These are phyloP conservation scores for Falco punctatus DNA, from an alignment of 2,113 vertebrate species.

Conservation along the genomic window DNA sequence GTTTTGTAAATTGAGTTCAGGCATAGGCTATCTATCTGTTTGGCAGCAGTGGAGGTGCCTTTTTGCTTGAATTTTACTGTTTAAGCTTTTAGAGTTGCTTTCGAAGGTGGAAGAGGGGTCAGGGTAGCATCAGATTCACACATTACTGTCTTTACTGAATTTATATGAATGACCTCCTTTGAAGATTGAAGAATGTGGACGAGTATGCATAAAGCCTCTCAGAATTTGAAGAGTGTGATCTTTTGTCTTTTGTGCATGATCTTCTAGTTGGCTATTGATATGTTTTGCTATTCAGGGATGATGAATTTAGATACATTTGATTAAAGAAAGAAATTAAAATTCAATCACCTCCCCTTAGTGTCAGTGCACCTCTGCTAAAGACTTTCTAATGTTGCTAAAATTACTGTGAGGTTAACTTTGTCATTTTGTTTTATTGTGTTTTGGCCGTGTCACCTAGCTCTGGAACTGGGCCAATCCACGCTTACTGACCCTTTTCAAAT, in stretches of 20 bases:
- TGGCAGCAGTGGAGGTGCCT: conserved; percentile 77
- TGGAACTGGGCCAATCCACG: neutral
- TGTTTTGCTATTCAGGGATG: conserved; percentile 3
- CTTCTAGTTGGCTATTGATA: conserved; percentile 51
- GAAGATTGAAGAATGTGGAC: conserved; percentile 77
- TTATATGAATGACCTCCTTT: conserved; percentile 84
- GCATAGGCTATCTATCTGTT: conserved; percentile 82
- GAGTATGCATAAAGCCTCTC: conserved; percentile 62
- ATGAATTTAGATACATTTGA: conserved; percentile 16
- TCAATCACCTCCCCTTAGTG: neutral
- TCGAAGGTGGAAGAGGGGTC: conserved; percentile 77
- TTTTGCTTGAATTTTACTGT: conserved; percentile 81
- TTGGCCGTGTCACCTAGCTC: conserved; percentile 4
- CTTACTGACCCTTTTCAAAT: neutral
- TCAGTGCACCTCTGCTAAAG: neutral
- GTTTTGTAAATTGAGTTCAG: conserved; percentile 85
- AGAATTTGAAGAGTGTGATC: conserved; percentile 61
- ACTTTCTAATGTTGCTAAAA: neutral
- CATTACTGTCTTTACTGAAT: conserved; percentile 84
- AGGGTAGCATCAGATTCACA: conserved; percentile 79
- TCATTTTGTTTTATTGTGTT: conserved; percentile 20
- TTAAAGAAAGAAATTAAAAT: conserved; percentile 56
- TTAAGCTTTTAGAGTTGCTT: conserved; percentile 78
- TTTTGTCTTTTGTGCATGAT: conserved; percentile 65
- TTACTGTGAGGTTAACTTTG: neutral